Base-by-base conservation (phyloP, 2,888 invertebrate genomes). In the Eupithecia subfuscata region DNA sequence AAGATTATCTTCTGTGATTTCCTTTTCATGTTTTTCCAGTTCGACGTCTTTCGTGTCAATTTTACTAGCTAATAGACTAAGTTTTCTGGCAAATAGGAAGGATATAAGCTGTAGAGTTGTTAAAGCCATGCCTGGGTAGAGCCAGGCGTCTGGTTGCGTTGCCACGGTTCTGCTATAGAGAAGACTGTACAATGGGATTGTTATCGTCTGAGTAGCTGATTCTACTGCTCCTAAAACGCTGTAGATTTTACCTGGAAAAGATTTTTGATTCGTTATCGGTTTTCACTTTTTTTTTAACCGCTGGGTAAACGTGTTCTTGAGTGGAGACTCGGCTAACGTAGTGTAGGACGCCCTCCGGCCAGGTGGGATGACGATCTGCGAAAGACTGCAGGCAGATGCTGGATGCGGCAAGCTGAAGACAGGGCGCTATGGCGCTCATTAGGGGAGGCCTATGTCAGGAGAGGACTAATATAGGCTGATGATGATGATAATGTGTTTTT, bases 151-250 rank as follows among this genome's bases (percentile, higher is more conserved):
- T 1, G 95, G 90, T 64, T 89, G 80, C 2, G 86, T 85, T 0
- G 89, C 85, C 2, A 95, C 92, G 34, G 95, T 95, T 77, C 86
- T 90, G 72, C 89, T 90, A 79, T 95, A 95, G 2, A 95, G 84
- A n/a, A 92, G 81, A 2, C 94, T 93, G 76, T 93, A 94, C 0
- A 94, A 81, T 0, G 95, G 95, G 0, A 92, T 92, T 0, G 93
- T 89, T 37, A 95, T 77, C 0, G 90, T 92, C 76, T 94, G 94
- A 9, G 91, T 91, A 2, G 94, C 94, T n/a, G 94, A 94, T 82
- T 95, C 95, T 22, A 95, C 77, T 2, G 94, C 93, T 0, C 94
- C 94, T 63, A 95, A 80, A 7, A 95, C 92, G 79, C 95, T 94
- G 88, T 94, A 95, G 76, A 95, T 93, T 91, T 95, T 95, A 84